Evolutionary conservation across 2,888 invertebrate genomes (phyloP), one percentile per base, ranked within the genome.

Genomic region (Julus scandinavius): DNA sequence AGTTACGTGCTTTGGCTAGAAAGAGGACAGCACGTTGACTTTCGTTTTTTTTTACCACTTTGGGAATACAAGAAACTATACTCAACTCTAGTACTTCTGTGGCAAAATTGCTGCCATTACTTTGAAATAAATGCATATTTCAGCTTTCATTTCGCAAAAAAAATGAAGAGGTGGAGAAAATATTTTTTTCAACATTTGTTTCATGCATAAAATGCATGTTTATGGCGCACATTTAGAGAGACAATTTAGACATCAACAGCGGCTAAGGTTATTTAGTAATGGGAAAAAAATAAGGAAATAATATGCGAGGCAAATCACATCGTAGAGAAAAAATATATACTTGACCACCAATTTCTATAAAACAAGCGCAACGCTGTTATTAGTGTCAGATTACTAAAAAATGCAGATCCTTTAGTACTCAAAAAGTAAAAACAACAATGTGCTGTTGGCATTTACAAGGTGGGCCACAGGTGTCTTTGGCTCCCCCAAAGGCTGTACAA

Each of bases 11-110:
- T 29, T 13, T 1, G 5, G 80, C 17, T 54, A 11, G 45, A 86
- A 86, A 86, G 49, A 86, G 58, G 20, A 29, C 13, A 87, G 58
- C 9, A 29, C 58, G 38, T 29, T 87, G 87, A 54, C 41, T 54
- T 40, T 85, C 17, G 85, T 87, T 58, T 87, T 50, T 87, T 50
- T 11, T 15, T 38, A 20, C 17, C 45, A 17, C 85, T 17, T 85
- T 85, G 20, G 29, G 45, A 85, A 49, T 20, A n/a, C n/a, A 45
- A 50, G 11, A 85, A 49, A 85, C 85, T 50, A 50, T 50, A 20
- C 85, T 50, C 29, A 50, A 85, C 85, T 20, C 45, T 80, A 40
- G 80, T 13, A 80, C 80, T 80, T 80, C 38, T 38, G 38, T 38
- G 80, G 38, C 29, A 80, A 40, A 15, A 80, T 40, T 40, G 80